These are phyloP conservation scores for Leiothrix lutea DNA, from an alignment of 2,113 vertebrate species.

Conservation along the genomic window DNA sequence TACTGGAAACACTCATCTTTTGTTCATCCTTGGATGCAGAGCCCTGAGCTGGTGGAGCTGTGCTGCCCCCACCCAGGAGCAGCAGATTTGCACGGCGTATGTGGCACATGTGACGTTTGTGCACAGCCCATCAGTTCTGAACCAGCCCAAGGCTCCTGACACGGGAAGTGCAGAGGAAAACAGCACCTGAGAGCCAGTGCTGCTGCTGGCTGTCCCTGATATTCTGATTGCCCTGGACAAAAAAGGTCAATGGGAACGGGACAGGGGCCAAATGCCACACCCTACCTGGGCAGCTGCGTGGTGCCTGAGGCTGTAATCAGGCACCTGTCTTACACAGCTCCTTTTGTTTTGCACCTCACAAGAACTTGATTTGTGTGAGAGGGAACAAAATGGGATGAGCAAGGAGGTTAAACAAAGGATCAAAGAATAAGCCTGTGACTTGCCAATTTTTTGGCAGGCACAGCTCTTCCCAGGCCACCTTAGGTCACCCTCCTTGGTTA, in stretches of 20 bases:
- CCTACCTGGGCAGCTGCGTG: background rate
- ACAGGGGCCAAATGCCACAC: background rate
- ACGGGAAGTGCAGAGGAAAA: background rate
- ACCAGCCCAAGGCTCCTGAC: fast-evolving
- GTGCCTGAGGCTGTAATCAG: background rate
- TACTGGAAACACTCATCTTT: background rate
- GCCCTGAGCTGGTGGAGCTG: background rate
- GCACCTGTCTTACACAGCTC: no score
- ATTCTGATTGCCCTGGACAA: background rate
- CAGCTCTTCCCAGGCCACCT: background rate
- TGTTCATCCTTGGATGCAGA: background rate
- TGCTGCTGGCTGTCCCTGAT: background rate
- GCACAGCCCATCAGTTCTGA: background rate
- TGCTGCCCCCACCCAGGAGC: background rate
- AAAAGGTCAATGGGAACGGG: background rate
- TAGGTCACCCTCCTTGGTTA: background rate
- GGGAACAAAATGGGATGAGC: background rate
- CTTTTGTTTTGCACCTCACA: background rate
- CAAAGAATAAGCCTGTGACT: background rate
- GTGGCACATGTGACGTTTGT: no score
- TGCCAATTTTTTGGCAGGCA: background rate
- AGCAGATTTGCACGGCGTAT: fast-evolving
- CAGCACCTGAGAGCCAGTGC: background rate
- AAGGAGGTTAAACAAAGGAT: background rate
- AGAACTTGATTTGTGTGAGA: background rate